Percentiles rank a stretch among this genome's conserved stretches.
phyloP scores from a whole-genome alignment of 2,113 vertebrate genomes.

The Cephalopterus ornatus region DNA sequence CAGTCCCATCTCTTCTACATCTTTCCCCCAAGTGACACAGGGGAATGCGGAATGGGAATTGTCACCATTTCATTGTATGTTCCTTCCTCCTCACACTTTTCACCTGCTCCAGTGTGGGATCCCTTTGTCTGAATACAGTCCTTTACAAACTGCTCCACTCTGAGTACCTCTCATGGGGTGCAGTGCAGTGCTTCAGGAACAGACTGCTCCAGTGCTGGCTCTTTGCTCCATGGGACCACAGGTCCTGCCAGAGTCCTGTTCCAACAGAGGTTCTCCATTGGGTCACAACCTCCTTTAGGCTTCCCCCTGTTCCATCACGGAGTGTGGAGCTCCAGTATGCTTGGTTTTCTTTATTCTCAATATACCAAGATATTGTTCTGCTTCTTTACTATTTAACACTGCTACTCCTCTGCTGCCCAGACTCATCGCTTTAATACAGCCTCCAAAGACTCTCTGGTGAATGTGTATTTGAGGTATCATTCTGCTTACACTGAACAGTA shows the following conservation, averaged over 20 bases:
- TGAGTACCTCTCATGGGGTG: neutral
- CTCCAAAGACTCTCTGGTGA: conserved; percentile 65
- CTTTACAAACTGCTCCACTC: neutral
- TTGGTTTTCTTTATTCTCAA: conserved; percentile 33
- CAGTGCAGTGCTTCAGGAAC: neutral
- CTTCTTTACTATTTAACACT: conserved; percentile 36
- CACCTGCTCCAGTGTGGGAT: neutral
- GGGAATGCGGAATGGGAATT: accelerated
- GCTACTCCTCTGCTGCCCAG: neutral
- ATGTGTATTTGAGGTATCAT: conserved; percentile 58
- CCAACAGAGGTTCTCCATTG: accelerated
- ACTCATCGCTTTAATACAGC: conserved; percentile 32
- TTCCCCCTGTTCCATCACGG: accelerated
- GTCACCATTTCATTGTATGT: accelerated
- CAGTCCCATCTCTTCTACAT: neutral
- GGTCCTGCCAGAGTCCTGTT: neutral
- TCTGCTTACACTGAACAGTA: conserved; percentile 54
- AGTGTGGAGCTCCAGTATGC: neutral
- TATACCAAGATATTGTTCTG: neutral
- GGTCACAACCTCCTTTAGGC: neutral
- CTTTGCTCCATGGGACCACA: neutral
- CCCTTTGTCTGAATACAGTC: neutral
- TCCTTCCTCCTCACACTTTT: neutral
- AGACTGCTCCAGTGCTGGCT: accelerated
- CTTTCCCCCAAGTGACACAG: accelerated